These are phyloP conservation scores for Flexamia atlantica DNA, from an alignment of 2,888 invertebrate genomes.

Conservation along the genomic window DNA sequence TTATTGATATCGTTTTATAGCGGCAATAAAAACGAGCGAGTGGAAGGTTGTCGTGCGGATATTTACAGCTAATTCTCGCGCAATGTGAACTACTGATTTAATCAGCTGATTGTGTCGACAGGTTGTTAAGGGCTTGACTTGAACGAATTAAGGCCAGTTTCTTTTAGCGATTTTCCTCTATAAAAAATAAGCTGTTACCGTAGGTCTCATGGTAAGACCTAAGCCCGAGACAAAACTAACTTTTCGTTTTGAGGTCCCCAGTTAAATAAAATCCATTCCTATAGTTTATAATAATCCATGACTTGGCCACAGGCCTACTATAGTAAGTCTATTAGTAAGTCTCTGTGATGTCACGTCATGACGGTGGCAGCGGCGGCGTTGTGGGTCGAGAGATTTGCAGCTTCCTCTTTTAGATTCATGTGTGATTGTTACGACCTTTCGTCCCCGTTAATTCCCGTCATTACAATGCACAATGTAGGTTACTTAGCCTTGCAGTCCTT, in stretches of 20 bases:
- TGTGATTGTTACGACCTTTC: slow-evolving; percentile 28
- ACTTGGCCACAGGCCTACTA: too few relatives aligned
- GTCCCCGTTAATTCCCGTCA: background rate
- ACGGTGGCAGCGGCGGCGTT: background rate
- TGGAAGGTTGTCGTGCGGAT: background rate
- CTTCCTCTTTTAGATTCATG: slow-evolving; percentile 30
- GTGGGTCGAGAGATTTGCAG: slow-evolving; percentile 16
- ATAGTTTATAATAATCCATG: too few relatives aligned
- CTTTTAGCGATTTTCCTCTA: too few relatives aligned
- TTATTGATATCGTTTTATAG: too few relatives aligned
- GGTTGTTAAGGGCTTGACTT: background rate
- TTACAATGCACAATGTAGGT: background rate
- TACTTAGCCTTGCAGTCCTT: background rate
- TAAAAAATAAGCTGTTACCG: too few relatives aligned
- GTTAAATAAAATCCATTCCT: too few relatives aligned
- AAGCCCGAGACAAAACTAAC: too few relatives aligned
- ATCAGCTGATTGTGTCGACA: slow-evolving; percentile 36
- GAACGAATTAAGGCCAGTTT: too few relatives aligned
- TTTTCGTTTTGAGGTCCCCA: too few relatives aligned
- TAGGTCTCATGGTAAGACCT: too few relatives aligned
- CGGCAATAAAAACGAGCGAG: background rate
- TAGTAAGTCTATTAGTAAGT: too few relatives aligned
- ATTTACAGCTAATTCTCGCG: slow-evolving; percentile 13
- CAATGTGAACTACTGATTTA: background rate
- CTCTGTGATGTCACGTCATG: background rate